Evolutionary conservation across 2,113 vertebrate species (phyloP).

Genomic region (Ranitomeya variabilis): DNA sequence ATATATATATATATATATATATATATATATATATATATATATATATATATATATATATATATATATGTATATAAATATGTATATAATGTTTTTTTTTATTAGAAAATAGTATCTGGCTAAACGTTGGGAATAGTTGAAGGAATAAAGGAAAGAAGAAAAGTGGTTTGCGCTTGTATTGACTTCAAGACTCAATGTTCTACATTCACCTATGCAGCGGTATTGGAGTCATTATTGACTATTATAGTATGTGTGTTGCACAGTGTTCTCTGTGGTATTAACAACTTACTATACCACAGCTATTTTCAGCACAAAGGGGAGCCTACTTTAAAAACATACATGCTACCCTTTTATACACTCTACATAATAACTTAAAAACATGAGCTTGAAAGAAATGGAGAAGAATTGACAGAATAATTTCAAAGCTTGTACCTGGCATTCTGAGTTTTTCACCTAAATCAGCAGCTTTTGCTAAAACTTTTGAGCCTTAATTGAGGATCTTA

Average conservation of each 20-base stretch:
- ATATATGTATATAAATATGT: too few relatives aligned
- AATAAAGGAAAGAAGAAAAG: neutral
- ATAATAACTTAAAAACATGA: slow-evolving; percentile 37
- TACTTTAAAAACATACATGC: slow-evolving; percentile 32
- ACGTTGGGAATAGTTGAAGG: neutral
- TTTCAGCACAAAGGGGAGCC: slow-evolving; percentile 25
- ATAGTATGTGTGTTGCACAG: neutral
- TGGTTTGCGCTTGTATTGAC: neutral
- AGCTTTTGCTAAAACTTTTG: slow-evolving; percentile 53
- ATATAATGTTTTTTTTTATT: too few relatives aligned
- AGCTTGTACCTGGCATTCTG: slow-evolving; percentile 16
- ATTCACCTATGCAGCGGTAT: neutral
- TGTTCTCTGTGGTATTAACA: slow-evolving; percentile 8
- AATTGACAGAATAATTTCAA: slow-evolving; percentile 38
- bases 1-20: too few relatives aligned
- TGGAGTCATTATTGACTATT: slow-evolving; percentile 15
- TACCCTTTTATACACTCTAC: slow-evolving; percentile 13
- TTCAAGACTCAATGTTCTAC: neutral
- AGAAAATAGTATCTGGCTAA: neutral
- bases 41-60: too few relatives aligned
- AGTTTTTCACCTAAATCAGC: slow-evolving; percentile 49
- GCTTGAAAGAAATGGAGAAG: slow-evolving; percentile 23
- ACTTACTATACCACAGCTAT: neutral
- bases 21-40: too few relatives aligned
- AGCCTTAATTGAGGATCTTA: slow-evolving; percentile 55